phyloP scores from a whole-genome alignment of 2,888 invertebrate genomes.

The Eustalomyia histrio region DNA sequence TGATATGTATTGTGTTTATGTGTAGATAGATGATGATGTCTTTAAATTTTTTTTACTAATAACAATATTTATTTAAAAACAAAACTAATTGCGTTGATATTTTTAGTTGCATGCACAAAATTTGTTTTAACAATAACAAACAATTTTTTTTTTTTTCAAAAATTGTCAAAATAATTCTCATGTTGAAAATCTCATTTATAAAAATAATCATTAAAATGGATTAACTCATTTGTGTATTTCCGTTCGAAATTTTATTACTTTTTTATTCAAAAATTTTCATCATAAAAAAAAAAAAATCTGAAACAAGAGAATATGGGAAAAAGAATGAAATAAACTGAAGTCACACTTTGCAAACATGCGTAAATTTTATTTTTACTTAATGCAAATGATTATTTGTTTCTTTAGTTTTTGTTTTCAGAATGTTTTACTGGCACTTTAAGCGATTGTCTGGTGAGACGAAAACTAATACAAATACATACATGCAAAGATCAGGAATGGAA shows the following conservation, averaged over 20 bases:
- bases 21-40: too few relatives aligned
- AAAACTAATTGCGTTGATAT: too few relatives aligned
- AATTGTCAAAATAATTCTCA: not conserved
- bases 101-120: too few relatives aligned
- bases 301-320: too few relatives aligned
- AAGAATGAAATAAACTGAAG: not conserved
- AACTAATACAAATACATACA: not conserved
- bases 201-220: not conserved
- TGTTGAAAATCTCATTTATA: not conserved
- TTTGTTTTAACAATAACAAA: too few relatives aligned
- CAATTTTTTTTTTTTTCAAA: too few relatives aligned
- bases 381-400: not conserved
- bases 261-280: too few relatives aligned
- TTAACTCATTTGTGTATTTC: not conserved
- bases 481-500: not conserved
- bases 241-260: not conserved
- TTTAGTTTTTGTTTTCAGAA: not conserved
- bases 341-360: not conserved
- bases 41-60: too few relatives aligned
- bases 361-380: not conserved
- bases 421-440: constrained; percentile 12
- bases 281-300: too few relatives aligned
- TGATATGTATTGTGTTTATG: too few relatives aligned
- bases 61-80: too few relatives aligned
- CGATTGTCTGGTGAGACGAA: constrained; percentile 9